Base-by-base conservation (phyloP, 2,797 vertebrate species). In the Eidolon dupreanum region DNA sequence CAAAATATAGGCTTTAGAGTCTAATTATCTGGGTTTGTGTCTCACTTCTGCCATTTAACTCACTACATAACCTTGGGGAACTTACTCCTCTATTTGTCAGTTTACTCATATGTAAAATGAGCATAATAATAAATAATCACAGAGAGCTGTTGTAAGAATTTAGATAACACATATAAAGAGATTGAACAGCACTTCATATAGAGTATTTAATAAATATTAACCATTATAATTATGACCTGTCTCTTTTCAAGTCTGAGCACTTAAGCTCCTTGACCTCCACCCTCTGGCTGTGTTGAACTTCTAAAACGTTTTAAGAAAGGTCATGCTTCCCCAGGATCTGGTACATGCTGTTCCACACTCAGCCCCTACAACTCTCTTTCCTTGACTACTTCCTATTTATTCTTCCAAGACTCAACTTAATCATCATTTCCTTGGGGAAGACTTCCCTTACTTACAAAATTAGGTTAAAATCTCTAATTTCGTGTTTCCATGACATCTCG, bases 321-420 rank as follows among this genome's bases (percentile, higher is more conserved):
- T n/a, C 46, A 3, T 3, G 26, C 33, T 65, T 70, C n/a, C 31
- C 43, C 4, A n/a, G 53, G n/a, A 57, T 41, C 59, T 31, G 1
- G 1, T 8, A 24, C 13, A 16, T 2, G 2, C 28, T 0, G 1
- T 7, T n/a, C 46, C 36, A 28, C 8, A 6, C 12, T 24, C 7
- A 8, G 77, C 16, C 8, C 43, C 20, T 53, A 26, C 3, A 36
- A 59, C 1, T 20, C 41, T 2, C 8, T 84, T 51, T 4, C 28
- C 43, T 53, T 11, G 16, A 63, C 5, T 10, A 12, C 81, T 12
- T 53, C 38, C 41, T 49, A 28, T 33, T 15, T 28, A 22, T 3
- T n/a, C 28, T 78, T 73, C 24, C 10, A 31, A 31, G 57, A 8
- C 57, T 88, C n/a, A 55, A n/a, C 12, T 19, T 15, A 31, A 49